Percentiles rank a stretch among this genome's conserved stretches.
Evolutionary conservation across 92 coral and sea anemone species (phyloP).

Genomic region (Epizoanthus scotinus): DNA sequence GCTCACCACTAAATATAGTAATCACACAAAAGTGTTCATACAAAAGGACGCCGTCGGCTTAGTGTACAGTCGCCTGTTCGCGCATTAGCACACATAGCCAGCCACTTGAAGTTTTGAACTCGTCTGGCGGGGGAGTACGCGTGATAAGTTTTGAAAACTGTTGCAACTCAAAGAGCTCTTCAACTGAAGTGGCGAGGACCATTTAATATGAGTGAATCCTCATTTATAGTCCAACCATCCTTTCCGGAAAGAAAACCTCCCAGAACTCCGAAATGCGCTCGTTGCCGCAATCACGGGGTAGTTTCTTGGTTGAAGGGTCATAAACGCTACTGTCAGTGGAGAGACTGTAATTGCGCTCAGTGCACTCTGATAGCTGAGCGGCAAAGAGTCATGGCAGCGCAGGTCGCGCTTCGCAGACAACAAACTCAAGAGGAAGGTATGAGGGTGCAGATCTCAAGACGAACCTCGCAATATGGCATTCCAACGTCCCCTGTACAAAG

Average conservation of each 20-base stretch:
- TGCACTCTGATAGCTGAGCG: slow-evolving; percentile 87
- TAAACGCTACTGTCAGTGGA: slow-evolving; percentile 83
- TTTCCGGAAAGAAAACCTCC: slow-evolving; percentile 79
- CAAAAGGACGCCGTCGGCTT: slow-evolving; percentile 35
- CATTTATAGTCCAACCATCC: slow-evolving; percentile 61
- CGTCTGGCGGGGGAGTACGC: neutral
- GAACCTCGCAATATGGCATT: slow-evolving; percentile 43
- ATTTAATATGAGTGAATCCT: slow-evolving; percentile 65
- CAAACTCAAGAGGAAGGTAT: slow-evolving; percentile 97
- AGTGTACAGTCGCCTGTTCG: slow-evolving; percentile 31
- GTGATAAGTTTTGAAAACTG: slow-evolving; percentile 28
- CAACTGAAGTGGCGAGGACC: slow-evolving; percentile 1
- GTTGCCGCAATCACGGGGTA: slow-evolving; percentile 84
- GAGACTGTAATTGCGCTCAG: slow-evolving; percentile 84
- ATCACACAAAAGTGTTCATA: slow-evolving; percentile 36
- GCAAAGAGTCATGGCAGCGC: slow-evolving; percentile 93
- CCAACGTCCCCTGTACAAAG: slow-evolving; percentile 42
- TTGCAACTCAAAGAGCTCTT: slow-evolving; percentile 23
- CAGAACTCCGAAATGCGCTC: slow-evolving; percentile 85
- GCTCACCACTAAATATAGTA: slow-evolving; percentile 23
- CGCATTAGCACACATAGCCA: slow-evolving; percentile 35
- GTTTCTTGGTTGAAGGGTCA: slow-evolving; percentile 89
- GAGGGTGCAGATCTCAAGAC: slow-evolving; percentile 57
- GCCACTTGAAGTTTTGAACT: slow-evolving; percentile 28
- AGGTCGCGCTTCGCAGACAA: slow-evolving; percentile 84